Base-by-base conservation (phyloP, 2,113 vertebrate genomes). In the Sprattus sprattus region DNA sequence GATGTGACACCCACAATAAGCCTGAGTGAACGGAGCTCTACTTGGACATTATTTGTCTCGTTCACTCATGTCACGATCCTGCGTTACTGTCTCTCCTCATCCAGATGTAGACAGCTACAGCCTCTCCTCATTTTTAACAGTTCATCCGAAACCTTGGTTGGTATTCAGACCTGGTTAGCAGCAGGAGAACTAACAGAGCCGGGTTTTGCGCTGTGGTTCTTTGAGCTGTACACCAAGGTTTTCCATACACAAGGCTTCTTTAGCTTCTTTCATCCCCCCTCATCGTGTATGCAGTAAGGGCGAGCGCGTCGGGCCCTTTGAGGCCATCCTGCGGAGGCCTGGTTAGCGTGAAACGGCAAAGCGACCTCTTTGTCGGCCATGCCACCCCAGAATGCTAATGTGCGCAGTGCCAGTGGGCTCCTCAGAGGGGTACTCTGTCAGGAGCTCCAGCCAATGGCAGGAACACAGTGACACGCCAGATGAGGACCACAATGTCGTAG, bases 301-400 rank as follows among this genome's bases (percentile, higher is more conserved):
- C 64, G 86, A 78, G 85, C 85, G 83, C 90, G 88, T 89, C 86
- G 88, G 90, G 67, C 86, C 88, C 89, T 88, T 90, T 89, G 81
- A 92, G 90, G 84, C 81, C 67, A 86, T 89, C 86, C 85, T 88
- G 83, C 46, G 89, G 90, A 91, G 90, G 90, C 89, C 87, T 28
- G 80, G 87, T 88, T 88, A 89, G 89, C 88, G 85, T 88, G 90
- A 89, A 91, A 91, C 82, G 82, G 86, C 88, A 93, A 89, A 90
- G 89, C 84, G 87, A 93, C 90, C 92, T 89, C 92, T 92, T 92
- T 92, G 90, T 89, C 28, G 80, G 45, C 86, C 89, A 88, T 45
- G 78, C 87, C 88, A 46, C 84, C 83, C 87, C 45, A 50, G 93
- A 93, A 95, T 94, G 92, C 92, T 93, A 95, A 95, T 95, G 92